Evolutionary conservation across 2,113 vertebrate species (phyloP), one percentile per base, ranked within the genome.

Genomic region (Hemichromis elongatus): DNA sequence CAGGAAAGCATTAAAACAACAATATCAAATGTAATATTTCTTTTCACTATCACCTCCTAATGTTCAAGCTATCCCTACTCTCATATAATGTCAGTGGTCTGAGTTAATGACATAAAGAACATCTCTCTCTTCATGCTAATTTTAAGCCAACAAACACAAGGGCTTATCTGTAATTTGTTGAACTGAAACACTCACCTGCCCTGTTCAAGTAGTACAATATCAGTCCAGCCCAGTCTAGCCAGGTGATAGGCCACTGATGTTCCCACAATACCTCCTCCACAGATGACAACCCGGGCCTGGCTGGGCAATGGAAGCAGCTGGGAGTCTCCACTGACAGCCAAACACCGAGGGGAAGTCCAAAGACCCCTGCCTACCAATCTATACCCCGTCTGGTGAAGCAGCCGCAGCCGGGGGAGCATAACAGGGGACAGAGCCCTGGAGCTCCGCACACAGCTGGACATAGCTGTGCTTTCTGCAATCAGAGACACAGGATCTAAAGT

Each of bases 171-270:
- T 26, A 5, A 40, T 30, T 78, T 30, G 33, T 47, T 37, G 18
- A 45, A 7, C 13, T 78, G 16, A 66, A 82, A 56, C 14, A 57
- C 96, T 97, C 93, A 99, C 99, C 99, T 98, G 93, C 99, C 99
- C 96, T 99, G 99, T 84, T 99, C 99, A 87, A 99, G 92, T 19
- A 99, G 95, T 52, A 99, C 94, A 8, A 99, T 89, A 77, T 99
- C 97, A 50, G 96, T 99, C 98, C 98, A 99, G 2, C 98, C 98
- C 92, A 99, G 96, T 90, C 97, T 98, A 89, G 98, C 96, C 9
- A 99, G 97, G 89, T 99, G 99, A 92, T 99, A 99, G 0, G 99
- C 98, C 83, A 99, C 98, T 0, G 99, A 99, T 0, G 98, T 97
- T n/a, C 97, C 98, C 89, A 96, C 94, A 40, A 99, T 96, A 9